Evolutionary conservation across 2,113 vertebrate genomes (phyloP), one percentile per base, ranked within the genome.

Genomic region (Prolemur simus): DNA sequence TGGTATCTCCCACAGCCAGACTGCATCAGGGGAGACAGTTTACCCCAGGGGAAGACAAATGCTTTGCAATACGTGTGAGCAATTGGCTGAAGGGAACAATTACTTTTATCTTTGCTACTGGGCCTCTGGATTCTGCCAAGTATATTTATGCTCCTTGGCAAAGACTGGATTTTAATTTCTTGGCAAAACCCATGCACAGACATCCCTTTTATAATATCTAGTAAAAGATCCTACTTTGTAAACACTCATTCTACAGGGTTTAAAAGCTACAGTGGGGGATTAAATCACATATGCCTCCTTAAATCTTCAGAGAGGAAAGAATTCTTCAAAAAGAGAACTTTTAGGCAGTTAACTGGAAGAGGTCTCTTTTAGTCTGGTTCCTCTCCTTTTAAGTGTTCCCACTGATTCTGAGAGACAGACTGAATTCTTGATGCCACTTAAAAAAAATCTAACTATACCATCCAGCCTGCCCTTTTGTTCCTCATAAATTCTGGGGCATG

Each of bases 31-130:
- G 39, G 68, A 68, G 94, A 63, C 88, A 84, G 71, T 80, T 54
- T 71, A 49, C 32, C 54, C 49, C 0, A 5, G 54, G 47, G 68
- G 69, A 97, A 97, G 96, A 96, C 68, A 86, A 87, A 97, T 85
- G 88, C 92, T 96, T 96, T 96, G 80, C 82, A 95, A 15, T 85
- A 96, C 92, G 71, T 94, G 76, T 94, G 95, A 98, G 82, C 87
- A 85, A 96, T 39, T 82, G 92, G 56, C 87, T 94, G 89, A 73
- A 93, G 58, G 56, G 83, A 97, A 92, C 45, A 90, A 92, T 95
- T 93, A 83, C 90, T 97, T 97, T 94, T 90, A 92, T 97, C 92
- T 96, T 93, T 96, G 95, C 97, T 97, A 97, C 97, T 52, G 89
- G 94, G 90, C 27, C 86, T 94, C 81, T 94, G 71, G 47, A 92